A percentile compares a stretch with the other conserved stretches of the same genome.
Conservation (phyloP, 1,140 invertebrate species). For the Drosophila navojoa region DNA sequence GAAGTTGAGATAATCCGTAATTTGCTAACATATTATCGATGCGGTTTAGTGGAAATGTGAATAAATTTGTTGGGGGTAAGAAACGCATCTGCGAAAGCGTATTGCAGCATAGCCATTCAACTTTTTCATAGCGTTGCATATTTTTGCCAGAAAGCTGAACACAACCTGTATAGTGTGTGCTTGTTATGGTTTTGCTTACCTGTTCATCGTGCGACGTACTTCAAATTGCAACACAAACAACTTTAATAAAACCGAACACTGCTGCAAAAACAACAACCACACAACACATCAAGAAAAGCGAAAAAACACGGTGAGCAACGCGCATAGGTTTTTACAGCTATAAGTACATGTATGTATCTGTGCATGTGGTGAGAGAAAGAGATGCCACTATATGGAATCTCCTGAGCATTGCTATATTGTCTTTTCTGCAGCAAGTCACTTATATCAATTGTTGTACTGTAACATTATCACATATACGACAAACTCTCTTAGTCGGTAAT, state of each 20-base stretch:
- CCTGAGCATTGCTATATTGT: conserved; percentile 46
- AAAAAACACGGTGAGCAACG: conserved; percentile 52
- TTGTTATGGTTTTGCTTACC: conserved; percentile 64
- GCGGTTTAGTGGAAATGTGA: conserved; percentile 41
- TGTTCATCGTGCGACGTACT: conserved; percentile 77
- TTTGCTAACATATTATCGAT: conserved; percentile 34
- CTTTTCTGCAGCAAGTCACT: background rate
- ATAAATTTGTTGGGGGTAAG: conserved; percentile 14
- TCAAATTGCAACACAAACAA: conserved; percentile 81
- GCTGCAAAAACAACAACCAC: conserved; percentile 42
- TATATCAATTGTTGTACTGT: no score
- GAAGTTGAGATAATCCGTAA: background rate
- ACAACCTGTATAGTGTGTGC: conserved; percentile 41
- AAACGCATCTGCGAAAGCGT: background rate
- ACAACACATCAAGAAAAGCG: conserved; percentile 39
- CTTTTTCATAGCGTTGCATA: conserved; percentile 76
- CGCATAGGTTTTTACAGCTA: conserved; percentile 64
- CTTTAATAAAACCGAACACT: conserved; percentile 72
- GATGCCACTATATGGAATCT: conserved; percentile 27
- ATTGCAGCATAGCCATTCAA: conserved; percentile 51
- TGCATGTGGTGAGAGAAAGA: conserved; percentile 35
- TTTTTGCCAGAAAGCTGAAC: conserved; percentile 55
- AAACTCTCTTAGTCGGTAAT: background rate
- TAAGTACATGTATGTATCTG: conserved; percentile 11
- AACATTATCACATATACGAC: no score